Percentiles rank a stretch among this genome's conserved stretches.
Evolutionary conservation across 2,888 invertebrate species (phyloP).

Genomic region (Temnothorax ravouxi): DNA sequence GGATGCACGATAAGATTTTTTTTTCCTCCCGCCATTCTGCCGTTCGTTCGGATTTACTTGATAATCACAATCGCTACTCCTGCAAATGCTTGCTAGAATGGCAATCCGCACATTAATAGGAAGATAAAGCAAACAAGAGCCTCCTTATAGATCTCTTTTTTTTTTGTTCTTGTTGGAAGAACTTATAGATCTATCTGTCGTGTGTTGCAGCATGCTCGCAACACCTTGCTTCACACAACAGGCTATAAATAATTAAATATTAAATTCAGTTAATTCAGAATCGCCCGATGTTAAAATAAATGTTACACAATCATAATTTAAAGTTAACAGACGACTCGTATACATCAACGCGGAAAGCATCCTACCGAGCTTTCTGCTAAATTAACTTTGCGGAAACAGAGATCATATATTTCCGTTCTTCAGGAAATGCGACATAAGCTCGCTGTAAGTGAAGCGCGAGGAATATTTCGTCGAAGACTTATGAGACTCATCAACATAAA

Average conservation of each 20-base stretch:
- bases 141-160: too few relatives aligned
- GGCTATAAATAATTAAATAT: slow-evolving; percentile 5
- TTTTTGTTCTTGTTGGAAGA: too few relatives aligned
- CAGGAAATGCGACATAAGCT: not conserved
- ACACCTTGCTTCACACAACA: slow-evolving; percentile 28
- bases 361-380: slow-evolving; percentile 8
- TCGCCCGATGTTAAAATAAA: slow-evolving; percentile 9
- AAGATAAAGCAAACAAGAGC: not conserved
- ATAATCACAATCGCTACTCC: slow-evolving; percentile 2
- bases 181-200: slow-evolving; percentile 33
- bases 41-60: slow-evolving; percentile 5
- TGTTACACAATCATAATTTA: slow-evolving; percentile 1
- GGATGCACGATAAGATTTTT: slow-evolving; percentile 31
- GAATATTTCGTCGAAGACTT: not conserved
- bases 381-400: slow-evolving; percentile 2
- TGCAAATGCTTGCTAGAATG: slow-evolving; percentile 26
- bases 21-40: not conserved
- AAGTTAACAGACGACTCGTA: not conserved
- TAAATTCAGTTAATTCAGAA: not conserved
- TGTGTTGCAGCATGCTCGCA: slow-evolving; percentile 39
- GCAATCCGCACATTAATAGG: not conserved
- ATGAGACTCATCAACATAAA: not conserved
- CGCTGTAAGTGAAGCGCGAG: not conserved
- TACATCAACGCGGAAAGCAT: not conserved
- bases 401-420: not conserved